Conservation (phyloP, 1,140 invertebrate genomes). For the Vanessa tameamea region DNA sequence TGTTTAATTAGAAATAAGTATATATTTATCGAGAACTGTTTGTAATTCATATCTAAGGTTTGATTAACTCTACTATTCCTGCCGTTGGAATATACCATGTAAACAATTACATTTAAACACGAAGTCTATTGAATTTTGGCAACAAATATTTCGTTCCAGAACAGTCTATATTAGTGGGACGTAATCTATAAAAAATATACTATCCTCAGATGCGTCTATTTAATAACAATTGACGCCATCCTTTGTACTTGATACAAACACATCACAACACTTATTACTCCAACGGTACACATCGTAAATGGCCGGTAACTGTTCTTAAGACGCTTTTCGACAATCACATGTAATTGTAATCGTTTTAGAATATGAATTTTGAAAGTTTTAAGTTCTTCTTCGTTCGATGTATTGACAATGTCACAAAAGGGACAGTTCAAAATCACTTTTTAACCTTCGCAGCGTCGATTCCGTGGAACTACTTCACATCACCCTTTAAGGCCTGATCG, state of each 20-base stretch:
- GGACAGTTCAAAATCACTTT: neutral
- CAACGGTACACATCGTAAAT: neutral
- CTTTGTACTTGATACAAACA: conserved; percentile 18
- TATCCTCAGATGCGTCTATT: neutral
- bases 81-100: too few species aligned
- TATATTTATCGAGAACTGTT: too few species aligned
- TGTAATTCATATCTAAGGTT: too few species aligned
- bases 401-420: neutral
- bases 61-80: too few species aligned
- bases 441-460: neutral
- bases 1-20: too few species aligned
- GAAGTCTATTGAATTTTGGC: conserved; percentile 20
- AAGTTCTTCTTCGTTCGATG: neutral
- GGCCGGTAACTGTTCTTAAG: neutral
- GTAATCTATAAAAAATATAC: conserved; percentile 9
- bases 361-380: too few species aligned
- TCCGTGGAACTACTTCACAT: neutral
- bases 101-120: neutral
- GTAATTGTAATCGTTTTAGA: too few species aligned
- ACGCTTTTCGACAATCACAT: neutral
- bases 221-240: neutral
- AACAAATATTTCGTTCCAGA: conserved; percentile 4
- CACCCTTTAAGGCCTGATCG: conserved; percentile 64
- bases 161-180: conserved; percentile 4
- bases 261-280: conserved; percentile 17